Conservation (phyloP, 1,140 invertebrate species). For the Musca vetustissima region DNA sequence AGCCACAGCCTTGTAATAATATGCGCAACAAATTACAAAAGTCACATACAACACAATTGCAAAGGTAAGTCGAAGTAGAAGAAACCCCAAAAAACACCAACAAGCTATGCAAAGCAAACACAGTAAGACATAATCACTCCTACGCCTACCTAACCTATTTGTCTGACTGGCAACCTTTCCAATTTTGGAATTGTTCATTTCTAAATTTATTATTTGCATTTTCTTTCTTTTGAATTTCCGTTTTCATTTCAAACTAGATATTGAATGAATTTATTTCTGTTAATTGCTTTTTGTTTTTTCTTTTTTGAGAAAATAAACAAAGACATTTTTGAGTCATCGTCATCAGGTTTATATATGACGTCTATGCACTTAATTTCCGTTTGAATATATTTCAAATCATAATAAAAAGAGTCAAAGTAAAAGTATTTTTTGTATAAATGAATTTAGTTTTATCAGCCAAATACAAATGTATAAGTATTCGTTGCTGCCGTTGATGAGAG, state of each 20-base stretch:
- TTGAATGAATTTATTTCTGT: not conserved
- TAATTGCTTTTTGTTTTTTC: too few species aligned
- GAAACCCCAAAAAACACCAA: too few species aligned
- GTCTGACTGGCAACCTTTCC: too few species aligned
- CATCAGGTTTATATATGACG: too few species aligned
- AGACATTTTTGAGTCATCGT: not conserved
- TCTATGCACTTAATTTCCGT: slow-evolving; percentile 14
- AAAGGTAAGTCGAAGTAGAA: slow-evolving; percentile 46
- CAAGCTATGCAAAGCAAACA: not conserved
- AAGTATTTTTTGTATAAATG: too few species aligned
- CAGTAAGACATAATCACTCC: not conserved
- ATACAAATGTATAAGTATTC: not conserved
- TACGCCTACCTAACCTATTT: not conserved
- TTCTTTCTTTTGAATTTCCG: not conserved
- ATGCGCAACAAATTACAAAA: slow-evolving; percentile 83
- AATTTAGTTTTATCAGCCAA: too few species aligned
- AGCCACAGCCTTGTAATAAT: slow-evolving; percentile 72
- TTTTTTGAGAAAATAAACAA: slow-evolving; percentile 15
- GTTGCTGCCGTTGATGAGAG: slow-evolving; percentile 27
- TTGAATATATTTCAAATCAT: not conserved
- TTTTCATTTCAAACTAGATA: not conserved
- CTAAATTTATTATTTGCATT: not conserved
- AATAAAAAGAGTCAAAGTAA: too few species aligned
- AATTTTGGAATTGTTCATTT: not conserved
- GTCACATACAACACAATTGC: slow-evolving; percentile 46